A percentile compares a stretch with the other conserved stretches of the same genome.
phyloP scores from a whole-genome alignment of 2,888 invertebrate genomes.

The Mallateleia sp. region DNA sequence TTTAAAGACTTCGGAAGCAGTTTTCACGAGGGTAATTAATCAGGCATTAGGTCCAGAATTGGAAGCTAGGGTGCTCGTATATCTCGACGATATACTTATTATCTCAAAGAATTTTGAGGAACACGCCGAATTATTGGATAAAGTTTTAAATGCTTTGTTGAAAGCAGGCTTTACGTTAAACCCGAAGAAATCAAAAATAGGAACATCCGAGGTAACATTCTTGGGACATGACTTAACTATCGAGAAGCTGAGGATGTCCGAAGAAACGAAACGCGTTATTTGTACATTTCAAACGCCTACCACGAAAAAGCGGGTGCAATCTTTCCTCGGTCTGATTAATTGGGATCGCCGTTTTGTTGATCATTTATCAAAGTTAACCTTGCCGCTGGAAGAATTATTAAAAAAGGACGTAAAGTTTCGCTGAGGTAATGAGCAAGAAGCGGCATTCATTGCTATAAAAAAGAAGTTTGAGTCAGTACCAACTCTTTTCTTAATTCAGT shows the following conservation, averaged over 20 bases:
- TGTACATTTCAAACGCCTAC: no score
- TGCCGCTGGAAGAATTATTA: neutral
- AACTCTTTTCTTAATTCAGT: neutral
- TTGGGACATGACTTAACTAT: neutral
- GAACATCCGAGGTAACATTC: neutral
- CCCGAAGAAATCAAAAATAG: neutral
- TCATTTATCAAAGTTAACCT: neutral
- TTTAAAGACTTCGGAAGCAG: slow-evolving; percentile 4
- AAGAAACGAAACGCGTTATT: neutral
- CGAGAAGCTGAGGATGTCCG: neutral
- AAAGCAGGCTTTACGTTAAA: neutral
- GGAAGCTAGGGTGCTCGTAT: neutral
- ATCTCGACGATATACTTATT: slow-evolving; percentile 10
- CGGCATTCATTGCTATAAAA: no score
- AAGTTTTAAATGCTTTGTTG: neutral
- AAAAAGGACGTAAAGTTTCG: neutral
- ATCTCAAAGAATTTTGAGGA: neutral
- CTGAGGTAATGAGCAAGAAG: neutral
- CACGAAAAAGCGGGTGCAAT: neutral
- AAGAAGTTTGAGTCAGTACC: neutral
- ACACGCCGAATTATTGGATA: neutral
- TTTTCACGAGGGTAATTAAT: neutral
- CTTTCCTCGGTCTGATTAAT: neutral
- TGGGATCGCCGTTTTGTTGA: neutral
- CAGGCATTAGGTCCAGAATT: neutral